Evolutionary conservation across 2,888 invertebrate species (phyloP).

Genomic region (Amiota mariae): DNA sequence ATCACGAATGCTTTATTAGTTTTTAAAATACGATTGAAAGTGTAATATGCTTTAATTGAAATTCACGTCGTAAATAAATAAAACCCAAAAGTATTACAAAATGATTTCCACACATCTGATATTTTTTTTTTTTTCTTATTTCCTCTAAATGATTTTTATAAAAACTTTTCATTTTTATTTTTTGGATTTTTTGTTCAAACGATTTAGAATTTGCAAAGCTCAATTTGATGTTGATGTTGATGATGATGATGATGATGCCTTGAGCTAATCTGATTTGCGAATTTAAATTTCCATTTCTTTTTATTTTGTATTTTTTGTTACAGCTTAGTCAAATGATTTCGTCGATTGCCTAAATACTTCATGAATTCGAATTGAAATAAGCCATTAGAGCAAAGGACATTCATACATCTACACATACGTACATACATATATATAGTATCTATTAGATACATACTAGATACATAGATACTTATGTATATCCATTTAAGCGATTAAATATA

Average conservation of each 20-base stretch:
- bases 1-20: no score
- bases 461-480: not conserved
- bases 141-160: not conserved
- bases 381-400: not conserved
- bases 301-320: conserved; percentile 22
- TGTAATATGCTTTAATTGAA: not conserved
- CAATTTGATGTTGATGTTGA: not conserved
- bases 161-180: not conserved
- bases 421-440: no score
- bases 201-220: not conserved
- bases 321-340: conserved; percentile 12
- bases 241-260: not conserved
- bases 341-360: conserved; percentile 2
- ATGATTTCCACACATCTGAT: not conserved
- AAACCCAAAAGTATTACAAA: not conserved
- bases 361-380: not conserved
- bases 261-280: conserved; percentile 21
- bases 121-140: not conserved
- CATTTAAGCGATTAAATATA: not conserved
- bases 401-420: not conserved
- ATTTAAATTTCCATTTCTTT: not conserved
- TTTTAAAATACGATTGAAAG: no score
- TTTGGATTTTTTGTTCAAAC: not conserved
- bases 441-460: no score
- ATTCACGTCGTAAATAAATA: not conserved